Base-by-base conservation (phyloP, 2,113 vertebrate species). In the Fregata magnificens region DNA sequence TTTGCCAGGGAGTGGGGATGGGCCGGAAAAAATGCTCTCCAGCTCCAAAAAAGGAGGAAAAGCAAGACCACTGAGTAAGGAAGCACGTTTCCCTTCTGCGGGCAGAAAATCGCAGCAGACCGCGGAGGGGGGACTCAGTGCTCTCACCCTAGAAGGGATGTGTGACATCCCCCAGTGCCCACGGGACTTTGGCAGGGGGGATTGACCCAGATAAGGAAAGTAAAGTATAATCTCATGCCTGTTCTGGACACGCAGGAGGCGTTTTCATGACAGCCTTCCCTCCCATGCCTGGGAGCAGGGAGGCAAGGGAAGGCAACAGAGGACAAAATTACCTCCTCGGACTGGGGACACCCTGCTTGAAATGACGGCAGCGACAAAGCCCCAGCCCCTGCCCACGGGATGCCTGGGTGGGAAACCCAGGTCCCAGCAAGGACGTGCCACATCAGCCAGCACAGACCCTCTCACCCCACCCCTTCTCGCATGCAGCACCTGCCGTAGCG, bases 111-210 rank as follows among this genome's bases (percentile, higher is more conserved):
- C 3, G 1, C n/a, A 14, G 53, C 58, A 38, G 38, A 53, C 1
- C 1, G 0, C 1, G 0, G 28, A 6, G 13, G 16, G 16, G 22
- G 18, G 8, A 24, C 16, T 78, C n/a, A 2, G 40, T 8, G 50
- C 32, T 50, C 32, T 22, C 10, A 32, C 45, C 55, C n/a, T 15
- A 66, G 32, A 61, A 91, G 72, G 72, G 45, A 32, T 31, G 36
- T 11, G 52, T 10, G 20, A 38, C 79, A n/a, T 15, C 28, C 32
- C 67, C 47, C 70, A 6, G 49, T 2, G 32, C 38, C 47, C 61
- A 5, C 1, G 18, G 36, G 55, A 26, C 29, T 58, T 31, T 4
- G 5, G n/a, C n/a, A n/a, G 5, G 11, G 29, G 49, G 44, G 10
- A 5, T 10, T 40, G 28, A 11, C 14, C 56, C 78, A 11, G 47